Evolutionary conservation across 2,888 invertebrate genomes (phyloP).

Genomic region (Tipula helvola): DNA sequence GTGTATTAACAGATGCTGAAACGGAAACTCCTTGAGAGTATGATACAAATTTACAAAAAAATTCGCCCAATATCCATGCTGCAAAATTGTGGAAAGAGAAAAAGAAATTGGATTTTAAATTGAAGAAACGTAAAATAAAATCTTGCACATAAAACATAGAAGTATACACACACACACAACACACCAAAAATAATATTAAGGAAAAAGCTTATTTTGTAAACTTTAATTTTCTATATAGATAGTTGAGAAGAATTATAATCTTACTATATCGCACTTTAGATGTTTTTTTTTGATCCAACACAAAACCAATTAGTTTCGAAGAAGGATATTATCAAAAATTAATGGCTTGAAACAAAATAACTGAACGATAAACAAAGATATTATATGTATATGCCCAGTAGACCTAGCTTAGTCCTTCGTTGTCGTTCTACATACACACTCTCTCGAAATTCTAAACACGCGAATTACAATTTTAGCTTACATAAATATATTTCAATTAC

Average conservation of each 20-base stretch:
- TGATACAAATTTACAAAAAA: constrained; percentile 42
- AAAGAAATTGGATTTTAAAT: constrained; percentile 7
- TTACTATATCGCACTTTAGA: not conserved
- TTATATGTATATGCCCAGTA: no score
- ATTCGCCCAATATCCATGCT: constrained; percentile 43
- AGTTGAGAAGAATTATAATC: no score
- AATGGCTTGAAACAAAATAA: not conserved
- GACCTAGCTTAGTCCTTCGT: no score
- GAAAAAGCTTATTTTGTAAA: not conserved
- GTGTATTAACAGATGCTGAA: constrained; percentile 42
- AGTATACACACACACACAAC: not conserved
- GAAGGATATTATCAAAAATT: not conserved
- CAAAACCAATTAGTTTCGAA: not conserved
- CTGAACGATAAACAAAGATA: no score
- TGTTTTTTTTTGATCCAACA: not conserved
- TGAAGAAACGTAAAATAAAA: not conserved
- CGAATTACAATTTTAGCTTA: no score
- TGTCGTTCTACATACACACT: no score
- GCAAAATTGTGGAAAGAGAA: constrained; percentile 18
- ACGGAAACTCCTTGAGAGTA: constrained; percentile 45
- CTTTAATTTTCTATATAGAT: not conserved
- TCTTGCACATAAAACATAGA: not conserved
- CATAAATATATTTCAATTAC: no score
- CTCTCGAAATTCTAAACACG: no score
- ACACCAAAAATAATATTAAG: not conserved